Base-by-base conservation (phyloP, 2,113 vertebrate genomes). In the Anguilla rostrata region DNA sequence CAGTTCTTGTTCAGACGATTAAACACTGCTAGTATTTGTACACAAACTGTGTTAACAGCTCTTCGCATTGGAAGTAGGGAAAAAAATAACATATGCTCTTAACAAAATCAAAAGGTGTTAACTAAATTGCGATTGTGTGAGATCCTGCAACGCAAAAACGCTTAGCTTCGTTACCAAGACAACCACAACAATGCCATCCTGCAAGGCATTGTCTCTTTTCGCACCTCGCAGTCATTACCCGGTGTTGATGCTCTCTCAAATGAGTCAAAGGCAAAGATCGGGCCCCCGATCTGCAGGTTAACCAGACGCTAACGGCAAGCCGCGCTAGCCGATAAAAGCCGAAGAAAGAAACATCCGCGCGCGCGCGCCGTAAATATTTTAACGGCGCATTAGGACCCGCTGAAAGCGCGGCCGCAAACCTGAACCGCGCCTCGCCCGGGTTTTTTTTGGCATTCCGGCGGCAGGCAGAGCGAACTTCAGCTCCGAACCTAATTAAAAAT, bases 401-500 rank as follows among this genome's bases (percentile, higher is more conserved):
- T 86, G 81, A 82, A 82, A 63, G 56, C 26, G 43, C 15, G 80
- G 39, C 56, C 81, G 79, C 60, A 91, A 91, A 88, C 83, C 91
- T 89, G 93, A 92, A 90, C 93, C 87, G 87, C 89, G 83, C 89
- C 88, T 92, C 82, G 89, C 88, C 87, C 75, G 85, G 75, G 81
- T 82, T 16, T 46, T 88, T 34, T 34, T 34, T 34, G 34, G 90
- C 92, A 93, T 95, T 96, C 91, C 92, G 90, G 89, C 88, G 92
- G 92, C 87, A 91, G 92, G 92, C 91, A 6, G 4, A 95, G 95
- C 95, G 94, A 93, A 95, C 95, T 95, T 95, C 94, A 92, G 95
- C 93, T 94, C 92, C 88, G 94, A 94, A 95, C 94, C 95, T 95
- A 96, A 96, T 96, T 96, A 96, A 66, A 34, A 75, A 96, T 95